Conservation (phyloP, 2,113 vertebrate genomes). For the Propithecus coquereli region DNA sequence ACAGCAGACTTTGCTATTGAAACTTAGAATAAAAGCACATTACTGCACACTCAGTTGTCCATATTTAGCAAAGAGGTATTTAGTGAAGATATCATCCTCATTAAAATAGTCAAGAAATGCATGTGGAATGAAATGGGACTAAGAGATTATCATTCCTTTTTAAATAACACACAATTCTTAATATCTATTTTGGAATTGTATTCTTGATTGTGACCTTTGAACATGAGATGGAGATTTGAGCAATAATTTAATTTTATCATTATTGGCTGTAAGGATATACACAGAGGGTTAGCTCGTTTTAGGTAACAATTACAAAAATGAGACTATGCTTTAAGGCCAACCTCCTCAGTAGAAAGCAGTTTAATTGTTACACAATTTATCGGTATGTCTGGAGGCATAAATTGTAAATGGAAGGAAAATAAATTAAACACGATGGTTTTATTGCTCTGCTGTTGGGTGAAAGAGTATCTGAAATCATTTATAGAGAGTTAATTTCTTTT, state of each 20-base stretch:
- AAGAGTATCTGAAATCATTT: not conserved
- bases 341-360: not conserved
- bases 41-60: not conserved
- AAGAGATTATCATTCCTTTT: not conserved
- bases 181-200: not conserved
- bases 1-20: not conserved
- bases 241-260: not conserved
- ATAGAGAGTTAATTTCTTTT: slow-evolving; percentile 10
- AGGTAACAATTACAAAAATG: not conserved
- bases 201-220: not conserved
- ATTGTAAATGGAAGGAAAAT: slow-evolving; percentile 16
- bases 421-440: slow-evolving; percentile 40
- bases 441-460: not conserved
- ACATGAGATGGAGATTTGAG: not conserved
- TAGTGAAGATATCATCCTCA: not conserved
- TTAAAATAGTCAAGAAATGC: not conserved
- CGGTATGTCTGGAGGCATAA: not conserved
- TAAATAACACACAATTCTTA: not conserved
- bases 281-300: not conserved
- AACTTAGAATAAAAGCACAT: not conserved
- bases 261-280: not conserved
- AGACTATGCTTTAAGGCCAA: not conserved
- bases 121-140: not conserved
- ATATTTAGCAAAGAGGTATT: not conserved
- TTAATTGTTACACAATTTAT: not conserved